Base-by-base conservation (phyloP, 2,888 invertebrate species). In the Caenorhabditis sp. region DNA sequence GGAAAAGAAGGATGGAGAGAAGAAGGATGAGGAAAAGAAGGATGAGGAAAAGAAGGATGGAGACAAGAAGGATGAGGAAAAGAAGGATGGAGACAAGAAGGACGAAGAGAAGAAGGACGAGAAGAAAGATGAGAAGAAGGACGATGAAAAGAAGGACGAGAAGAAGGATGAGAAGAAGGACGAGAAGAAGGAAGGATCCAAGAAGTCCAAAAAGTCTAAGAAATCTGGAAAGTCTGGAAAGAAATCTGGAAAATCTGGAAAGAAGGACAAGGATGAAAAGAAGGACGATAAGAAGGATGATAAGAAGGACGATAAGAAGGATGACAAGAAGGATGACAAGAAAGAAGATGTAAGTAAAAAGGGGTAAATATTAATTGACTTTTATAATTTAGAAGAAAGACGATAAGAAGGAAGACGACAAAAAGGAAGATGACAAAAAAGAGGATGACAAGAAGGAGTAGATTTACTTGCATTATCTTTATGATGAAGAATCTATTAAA, bases 331-430 rank as follows among this genome's bases (percentile, higher is more conserved):
- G 10, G 31, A 31, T 31, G 31, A 31, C 43, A 43, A 43, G 43
- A 43, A 43, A 14, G 43, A 43, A 2, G 43, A 43, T 17, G 43
- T 43, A 43, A 43, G 43, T 43, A 17, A 17, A 43, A 43, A 43
- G 14, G 3, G 3, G 3, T 10, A 17, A 14, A 17, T 10, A 43
- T 43, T 43, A 10, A 43, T 43, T 43, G 36, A 36, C 7, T 36
- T 8, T 36, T 5, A 36, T 17, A 10, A 10, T 43, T 14, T 10
- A 17, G 17, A 53, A 53, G 21, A 21, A 21, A 10, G 21, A 53
- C 2, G 53, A 53, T 21, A 53, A 53, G 53, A 53, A 53, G 53
- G 53, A 53, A 17, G 53, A 53, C 12, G 53, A 53, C 25, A 53
- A 53, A n/a, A 53, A 53, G 23, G 53, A 53, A 4, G 53, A 53